Evolutionary conservation across 2,888 invertebrate genomes (phyloP).

Genomic region (Temnothorax unifasciatus): DNA sequence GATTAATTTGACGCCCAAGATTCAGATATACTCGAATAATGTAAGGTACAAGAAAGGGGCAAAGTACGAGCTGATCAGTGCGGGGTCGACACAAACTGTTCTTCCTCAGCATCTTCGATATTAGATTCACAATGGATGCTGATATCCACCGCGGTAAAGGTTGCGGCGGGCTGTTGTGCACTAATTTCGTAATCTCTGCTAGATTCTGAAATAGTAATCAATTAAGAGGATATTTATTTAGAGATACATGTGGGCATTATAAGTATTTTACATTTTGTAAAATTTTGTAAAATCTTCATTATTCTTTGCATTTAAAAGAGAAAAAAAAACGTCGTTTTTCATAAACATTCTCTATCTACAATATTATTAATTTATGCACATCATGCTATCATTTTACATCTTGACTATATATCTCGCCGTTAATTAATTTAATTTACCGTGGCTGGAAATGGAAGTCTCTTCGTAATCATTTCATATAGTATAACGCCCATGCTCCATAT

Average conservation of each 20-base stretch:
- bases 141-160: conserved; percentile 67
- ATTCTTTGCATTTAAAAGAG: neutral
- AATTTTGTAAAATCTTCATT: neutral
- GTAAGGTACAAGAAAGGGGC: conserved; percentile 77
- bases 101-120: conserved; percentile 81
- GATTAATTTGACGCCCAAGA: conserved; percentile 75
- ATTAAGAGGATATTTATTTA: neutral
- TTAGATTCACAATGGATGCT: conserved; percentile 71
- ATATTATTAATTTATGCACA: neutral
- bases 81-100: conserved; percentile 76
- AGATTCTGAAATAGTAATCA: conserved; percentile 66
- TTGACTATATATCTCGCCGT: neutral
- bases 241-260: neutral
- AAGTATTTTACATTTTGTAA: neutral
- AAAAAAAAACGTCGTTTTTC: neutral
- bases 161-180: conserved; percentile 70
- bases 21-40: conserved; percentile 79
- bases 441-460: conserved; percentile 80
- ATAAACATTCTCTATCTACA: neutral
- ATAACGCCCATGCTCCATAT: conserved; percentile 96
- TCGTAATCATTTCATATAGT: conserved; percentile 90
- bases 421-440: conserved; percentile 67
- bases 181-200: conserved; percentile 73
- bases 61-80: conserved; percentile 78
- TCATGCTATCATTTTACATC: neutral